Percentiles rank a stretch among this genome's conserved stretches.
Conservation (phyloP, 2,888 invertebrate species). For the Nemotelus pantherinus region DNA sequence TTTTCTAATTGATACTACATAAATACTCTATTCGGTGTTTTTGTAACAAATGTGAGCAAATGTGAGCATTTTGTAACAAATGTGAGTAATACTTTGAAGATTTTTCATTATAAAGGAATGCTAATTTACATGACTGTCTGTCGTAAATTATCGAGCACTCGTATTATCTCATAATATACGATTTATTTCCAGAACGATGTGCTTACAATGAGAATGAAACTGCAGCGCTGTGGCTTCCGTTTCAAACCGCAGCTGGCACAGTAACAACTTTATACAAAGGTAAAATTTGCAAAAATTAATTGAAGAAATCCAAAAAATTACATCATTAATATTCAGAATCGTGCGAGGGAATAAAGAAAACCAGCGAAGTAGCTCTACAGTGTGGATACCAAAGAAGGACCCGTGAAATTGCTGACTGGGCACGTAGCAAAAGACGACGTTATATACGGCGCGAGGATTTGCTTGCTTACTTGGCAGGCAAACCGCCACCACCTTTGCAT, state of each 20-base stretch:
- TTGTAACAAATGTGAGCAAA: too few species aligned
- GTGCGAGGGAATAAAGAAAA: constrained; percentile 74
- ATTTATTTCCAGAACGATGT: constrained; percentile 69
- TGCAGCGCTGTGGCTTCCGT: constrained; percentile 77
- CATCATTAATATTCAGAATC: constrained; percentile 69
- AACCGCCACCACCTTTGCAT: constrained; percentile 72
- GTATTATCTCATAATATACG: too few species aligned
- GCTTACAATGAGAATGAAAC: constrained; percentile 65
- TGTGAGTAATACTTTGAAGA: too few species aligned
- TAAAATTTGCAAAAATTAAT: constrained; percentile 57
- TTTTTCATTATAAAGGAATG: too few species aligned
- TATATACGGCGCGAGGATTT: constrained; percentile 80
- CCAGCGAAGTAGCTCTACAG: constrained; percentile 76
- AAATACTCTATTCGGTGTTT: too few species aligned
- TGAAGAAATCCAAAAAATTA: background rate
- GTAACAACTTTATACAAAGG: constrained; percentile 83
- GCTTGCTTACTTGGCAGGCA: constrained; percentile 79
- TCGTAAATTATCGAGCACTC: too few species aligned
- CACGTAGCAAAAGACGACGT: constrained; percentile 73
- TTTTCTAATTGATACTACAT: too few species aligned
- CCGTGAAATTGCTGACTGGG: constrained; percentile 81
- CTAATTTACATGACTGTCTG: too few species aligned
- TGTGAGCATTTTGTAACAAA: too few species aligned
- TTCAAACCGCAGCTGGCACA: constrained; percentile 82
- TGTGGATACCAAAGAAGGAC: constrained; percentile 78